phyloP scores from a whole-genome alignment of 2,888 invertebrate species.

The Cosmorhoe ocellata region DNA sequence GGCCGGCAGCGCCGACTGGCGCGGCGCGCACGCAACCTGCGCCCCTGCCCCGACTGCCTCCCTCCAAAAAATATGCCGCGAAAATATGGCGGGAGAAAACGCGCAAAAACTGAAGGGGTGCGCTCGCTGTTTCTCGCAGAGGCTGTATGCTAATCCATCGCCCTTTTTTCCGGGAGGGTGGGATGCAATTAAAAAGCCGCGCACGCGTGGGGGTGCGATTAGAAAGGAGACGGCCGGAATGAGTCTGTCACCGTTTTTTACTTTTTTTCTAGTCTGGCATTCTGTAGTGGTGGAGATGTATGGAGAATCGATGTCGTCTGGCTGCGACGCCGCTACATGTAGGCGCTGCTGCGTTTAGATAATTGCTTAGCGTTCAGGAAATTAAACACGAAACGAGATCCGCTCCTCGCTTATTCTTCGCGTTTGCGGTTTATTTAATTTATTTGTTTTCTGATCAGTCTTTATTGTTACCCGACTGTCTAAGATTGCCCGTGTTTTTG shows the following conservation, averaged over 20 bases:
- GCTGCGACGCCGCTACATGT: constrained; percentile 37
- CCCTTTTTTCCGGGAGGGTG: constrained; percentile 78
- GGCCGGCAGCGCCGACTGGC: constrained; percentile 71
- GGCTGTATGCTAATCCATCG: constrained; percentile 82
- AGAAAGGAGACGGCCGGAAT: constrained; percentile 78
- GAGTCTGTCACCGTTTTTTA: constrained; percentile 77
- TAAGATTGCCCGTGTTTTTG: too few relatives aligned
- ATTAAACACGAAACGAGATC: constrained; percentile 14
- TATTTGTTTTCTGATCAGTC: background rate
- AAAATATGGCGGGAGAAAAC: constrained; percentile 74
- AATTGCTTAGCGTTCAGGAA: constrained; percentile 28
- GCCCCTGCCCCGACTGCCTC: constrained; percentile 49
- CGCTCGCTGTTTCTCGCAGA: constrained; percentile 66
- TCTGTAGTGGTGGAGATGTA: constrained; percentile 48
- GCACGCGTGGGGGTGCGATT: constrained; percentile 81
- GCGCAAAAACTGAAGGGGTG: constrained; percentile 78
- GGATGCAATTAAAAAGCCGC: constrained; percentile 82
- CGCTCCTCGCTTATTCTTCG: constrained; percentile 5
- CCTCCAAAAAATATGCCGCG: constrained; percentile 66
- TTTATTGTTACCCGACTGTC: too few relatives aligned
- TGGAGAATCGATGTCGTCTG: constrained; percentile 61
- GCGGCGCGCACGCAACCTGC: constrained; percentile 73
- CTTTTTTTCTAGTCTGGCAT: constrained; percentile 78
- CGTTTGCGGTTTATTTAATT: background rate
- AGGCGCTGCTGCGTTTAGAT: constrained; percentile 25